Percentiles rank a stretch among this genome's conserved stretches.
These are phyloP conservation scores for Phrixothrix hirtus DNA, from an alignment of 2,888 invertebrate species.

Conservation along the genomic window DNA sequence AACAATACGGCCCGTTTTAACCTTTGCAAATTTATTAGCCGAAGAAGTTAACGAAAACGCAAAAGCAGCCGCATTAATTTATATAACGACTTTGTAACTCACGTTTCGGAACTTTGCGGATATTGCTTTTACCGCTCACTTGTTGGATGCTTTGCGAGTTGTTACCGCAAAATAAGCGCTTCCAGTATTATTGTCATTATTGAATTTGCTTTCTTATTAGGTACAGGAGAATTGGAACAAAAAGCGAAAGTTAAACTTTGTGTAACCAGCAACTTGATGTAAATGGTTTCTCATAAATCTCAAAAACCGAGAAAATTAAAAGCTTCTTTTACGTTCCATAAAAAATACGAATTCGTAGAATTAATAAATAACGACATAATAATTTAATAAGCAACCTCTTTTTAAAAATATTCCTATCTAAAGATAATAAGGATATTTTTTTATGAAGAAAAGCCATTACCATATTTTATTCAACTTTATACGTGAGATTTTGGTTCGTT, in stretches of 20 bases:
- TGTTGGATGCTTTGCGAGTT: constrained; percentile 31
- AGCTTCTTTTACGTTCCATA: too few relatives aligned
- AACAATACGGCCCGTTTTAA: constrained; percentile 48
- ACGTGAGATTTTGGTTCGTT: constrained; percentile 1
- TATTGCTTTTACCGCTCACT: constrained; percentile 36
- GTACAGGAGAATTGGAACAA: neutral
- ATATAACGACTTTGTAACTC: constrained; percentile 38
- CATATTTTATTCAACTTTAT: constrained; percentile 8
- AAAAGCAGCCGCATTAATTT: constrained; percentile 41
- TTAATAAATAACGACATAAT: too few relatives aligned
- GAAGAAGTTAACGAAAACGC: constrained; percentile 36
- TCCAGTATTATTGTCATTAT: constrained; percentile 22
- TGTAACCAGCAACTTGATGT: neutral
- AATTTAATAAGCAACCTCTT: too few relatives aligned
- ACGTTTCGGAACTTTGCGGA: constrained; percentile 34
- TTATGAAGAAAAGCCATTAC: neutral
- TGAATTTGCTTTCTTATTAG: constrained; percentile 13
- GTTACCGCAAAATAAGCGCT: constrained; percentile 25
- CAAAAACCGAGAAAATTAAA: too few relatives aligned
- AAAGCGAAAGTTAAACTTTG: neutral
- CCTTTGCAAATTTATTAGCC: constrained; percentile 47
- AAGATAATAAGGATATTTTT: neutral
- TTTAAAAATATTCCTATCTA: too few relatives aligned
- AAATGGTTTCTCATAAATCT: too few relatives aligned
- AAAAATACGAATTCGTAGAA: too few relatives aligned